Conservation (phyloP, 1,140 invertebrate species). For the Drosophila seguyi region DNA sequence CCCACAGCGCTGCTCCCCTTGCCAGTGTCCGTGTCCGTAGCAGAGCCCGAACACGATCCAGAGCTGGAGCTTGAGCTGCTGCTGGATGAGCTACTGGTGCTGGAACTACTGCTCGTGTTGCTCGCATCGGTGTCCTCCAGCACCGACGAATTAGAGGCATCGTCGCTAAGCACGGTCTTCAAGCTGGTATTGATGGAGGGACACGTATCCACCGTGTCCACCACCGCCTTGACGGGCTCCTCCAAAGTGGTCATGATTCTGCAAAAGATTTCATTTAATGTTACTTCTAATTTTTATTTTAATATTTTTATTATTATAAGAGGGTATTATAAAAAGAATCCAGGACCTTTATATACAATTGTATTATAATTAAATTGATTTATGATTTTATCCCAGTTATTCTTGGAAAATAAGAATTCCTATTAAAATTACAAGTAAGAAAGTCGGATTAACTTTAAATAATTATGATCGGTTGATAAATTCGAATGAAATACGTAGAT, state of each 20-base stretch:
- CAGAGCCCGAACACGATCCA: constrained; percentile 38
- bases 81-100: constrained; percentile 52
- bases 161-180: constrained; percentile 50
- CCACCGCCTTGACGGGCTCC: constrained; percentile 27
- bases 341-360: neutral
- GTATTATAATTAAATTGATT: neutral
- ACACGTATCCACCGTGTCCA: constrained; percentile 33
- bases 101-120: constrained; percentile 68
- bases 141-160: constrained; percentile 52
- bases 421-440: neutral
- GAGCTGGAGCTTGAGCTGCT: constrained; percentile 47
- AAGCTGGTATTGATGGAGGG: constrained; percentile 11
- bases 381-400: neutral
- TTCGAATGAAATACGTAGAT: neutral
- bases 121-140: constrained; percentile 68
- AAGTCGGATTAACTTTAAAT: neutral
- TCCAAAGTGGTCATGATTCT: constrained; percentile 28
- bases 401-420: too few species aligned
- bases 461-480: neutral
- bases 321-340: neutral
- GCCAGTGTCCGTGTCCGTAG: constrained; percentile 68
- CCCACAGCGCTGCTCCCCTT: constrained; percentile 69
- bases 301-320: neutral
- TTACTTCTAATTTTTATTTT: neutral
- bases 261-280: neutral